phyloP scores from a whole-genome alignment of 1,140 invertebrate species.

The Physella acuta region DNA sequence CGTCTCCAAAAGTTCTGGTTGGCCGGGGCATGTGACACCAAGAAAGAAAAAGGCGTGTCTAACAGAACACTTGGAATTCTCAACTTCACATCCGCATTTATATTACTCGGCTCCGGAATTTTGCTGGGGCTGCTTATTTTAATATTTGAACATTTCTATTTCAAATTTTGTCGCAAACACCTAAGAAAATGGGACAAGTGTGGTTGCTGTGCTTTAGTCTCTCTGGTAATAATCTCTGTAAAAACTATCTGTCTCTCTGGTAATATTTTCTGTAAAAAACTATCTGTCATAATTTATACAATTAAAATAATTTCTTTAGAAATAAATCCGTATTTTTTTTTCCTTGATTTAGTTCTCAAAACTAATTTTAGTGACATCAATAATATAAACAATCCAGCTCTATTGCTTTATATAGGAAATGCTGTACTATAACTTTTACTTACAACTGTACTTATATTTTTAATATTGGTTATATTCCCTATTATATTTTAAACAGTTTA shows the following conservation, averaged over 20 bases:
- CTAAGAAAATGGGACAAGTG: slow-evolving; percentile 82
- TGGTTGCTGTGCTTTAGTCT: slow-evolving; percentile 86
- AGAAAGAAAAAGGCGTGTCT: slow-evolving; percentile 64
- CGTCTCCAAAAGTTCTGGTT: slow-evolving; percentile 93
- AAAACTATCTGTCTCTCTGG: not conserved
- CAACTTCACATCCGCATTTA: slow-evolving; percentile 97
- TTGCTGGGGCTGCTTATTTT: slow-evolving; percentile 82
- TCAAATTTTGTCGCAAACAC: slow-evolving; percentile 82
- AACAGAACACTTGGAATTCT: slow-evolving; percentile 88
- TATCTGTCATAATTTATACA: no score
- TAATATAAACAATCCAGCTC: no score
- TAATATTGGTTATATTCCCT: no score
- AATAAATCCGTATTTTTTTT: no score
- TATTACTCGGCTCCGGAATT: slow-evolving; percentile 91
- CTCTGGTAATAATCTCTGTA: slow-evolving; percentile 66
- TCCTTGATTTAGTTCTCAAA: no score
- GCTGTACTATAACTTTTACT: no score
- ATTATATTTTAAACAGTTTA: no score
- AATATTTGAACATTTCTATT: slow-evolving; percentile 90
- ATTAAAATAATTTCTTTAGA: no score
- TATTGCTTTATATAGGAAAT: no score
- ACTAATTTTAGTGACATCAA: no score
- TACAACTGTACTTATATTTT: no score
- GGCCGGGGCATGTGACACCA: slow-evolving; percentile 93
- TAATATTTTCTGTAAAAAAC: no score